Percentiles rank a stretch among this genome's conserved stretches.
These are phyloP conservation scores for Gadus macrocephalus DNA, from an alignment of 2,113 vertebrate genomes.

Conservation along the genomic window DNA sequence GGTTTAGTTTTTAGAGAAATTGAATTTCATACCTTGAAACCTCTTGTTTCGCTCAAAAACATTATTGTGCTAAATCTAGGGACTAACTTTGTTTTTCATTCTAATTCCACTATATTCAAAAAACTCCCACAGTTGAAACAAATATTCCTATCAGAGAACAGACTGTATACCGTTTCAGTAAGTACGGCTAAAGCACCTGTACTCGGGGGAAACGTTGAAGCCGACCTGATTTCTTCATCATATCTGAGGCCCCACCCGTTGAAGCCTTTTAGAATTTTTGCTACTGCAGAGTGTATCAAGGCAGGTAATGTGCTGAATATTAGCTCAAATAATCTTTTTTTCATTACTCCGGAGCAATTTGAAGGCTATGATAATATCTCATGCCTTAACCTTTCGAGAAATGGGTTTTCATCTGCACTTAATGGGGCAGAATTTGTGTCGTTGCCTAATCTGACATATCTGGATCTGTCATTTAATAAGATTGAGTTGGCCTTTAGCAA, in stretches of 20 bases:
- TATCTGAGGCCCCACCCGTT: background rate
- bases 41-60: conserved; percentile 65
- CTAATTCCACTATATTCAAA: conserved; percentile 56
- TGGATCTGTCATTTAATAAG: conserved; percentile 66
- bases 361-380: conserved; percentile 61
- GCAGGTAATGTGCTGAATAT: conserved; percentile 74
- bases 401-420: conserved; percentile 64
- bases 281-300: conserved; percentile 62
- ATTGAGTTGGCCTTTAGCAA: conserved; percentile 62
- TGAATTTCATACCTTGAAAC: conserved; percentile 45
- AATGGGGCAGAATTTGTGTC: conserved; percentile 68
- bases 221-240: background rate
- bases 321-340: conserved; percentile 78
- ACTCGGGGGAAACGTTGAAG: background rate
- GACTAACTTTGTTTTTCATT: conserved; percentile 76
- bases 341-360: conserved; percentile 71
- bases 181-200: background rate
- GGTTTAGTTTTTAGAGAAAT: conserved; percentile 75
- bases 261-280: background rate
- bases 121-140: conserved; percentile 53
- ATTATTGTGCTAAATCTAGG: conserved; percentile 66
- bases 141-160: conserved; percentile 78
- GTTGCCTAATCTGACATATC: conserved; percentile 67
- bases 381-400: conserved; percentile 79
- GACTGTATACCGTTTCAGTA: conserved; percentile 60